phyloP scores from a whole-genome alignment of 2,888 invertebrate species.

The Sepiola atlantica region DNA sequence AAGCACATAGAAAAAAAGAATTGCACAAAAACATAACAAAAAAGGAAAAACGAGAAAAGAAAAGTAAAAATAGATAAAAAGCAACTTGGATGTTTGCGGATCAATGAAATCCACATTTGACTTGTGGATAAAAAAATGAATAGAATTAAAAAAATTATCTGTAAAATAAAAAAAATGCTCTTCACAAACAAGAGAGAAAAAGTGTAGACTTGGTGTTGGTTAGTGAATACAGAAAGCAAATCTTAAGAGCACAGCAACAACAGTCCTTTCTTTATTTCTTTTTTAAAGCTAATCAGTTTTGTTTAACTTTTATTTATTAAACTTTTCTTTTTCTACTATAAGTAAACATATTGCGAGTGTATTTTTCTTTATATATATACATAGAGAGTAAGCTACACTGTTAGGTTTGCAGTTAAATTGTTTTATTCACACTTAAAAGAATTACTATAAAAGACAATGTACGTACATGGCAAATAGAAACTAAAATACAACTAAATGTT shows the following conservation, averaged over 20 bases:
- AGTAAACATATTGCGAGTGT: neutral
- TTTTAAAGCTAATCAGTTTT: neutral
- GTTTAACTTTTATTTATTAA: neutral
- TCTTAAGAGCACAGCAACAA: slow-evolving; percentile 16
- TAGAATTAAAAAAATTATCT: neutral
- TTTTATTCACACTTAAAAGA: slow-evolving; percentile 32
- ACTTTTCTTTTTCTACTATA: neutral
- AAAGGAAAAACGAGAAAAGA: neutral
- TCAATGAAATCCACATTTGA: neutral
- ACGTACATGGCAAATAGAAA: neutral
- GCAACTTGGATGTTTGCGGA: neutral
- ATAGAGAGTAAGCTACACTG: slow-evolving; percentile 32
- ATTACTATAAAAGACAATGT: neutral
- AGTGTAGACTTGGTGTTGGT: neutral
- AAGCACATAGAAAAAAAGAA: neutral
- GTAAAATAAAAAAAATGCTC: neutral
- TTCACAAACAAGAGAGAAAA: neutral
- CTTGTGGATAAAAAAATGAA: neutral
- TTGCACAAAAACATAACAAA: neutral
- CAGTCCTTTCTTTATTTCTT: neutral
- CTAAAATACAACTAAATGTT: neutral
- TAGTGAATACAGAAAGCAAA: neutral
- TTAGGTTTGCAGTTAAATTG: slow-evolving; percentile 13
- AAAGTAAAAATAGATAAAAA: slow-evolving; percentile 8
- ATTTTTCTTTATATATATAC: neutral